These are phyloP conservation scores for Caracal caracal DNA, from an alignment of 2,113 vertebrate species.

Conservation along the genomic window DNA sequence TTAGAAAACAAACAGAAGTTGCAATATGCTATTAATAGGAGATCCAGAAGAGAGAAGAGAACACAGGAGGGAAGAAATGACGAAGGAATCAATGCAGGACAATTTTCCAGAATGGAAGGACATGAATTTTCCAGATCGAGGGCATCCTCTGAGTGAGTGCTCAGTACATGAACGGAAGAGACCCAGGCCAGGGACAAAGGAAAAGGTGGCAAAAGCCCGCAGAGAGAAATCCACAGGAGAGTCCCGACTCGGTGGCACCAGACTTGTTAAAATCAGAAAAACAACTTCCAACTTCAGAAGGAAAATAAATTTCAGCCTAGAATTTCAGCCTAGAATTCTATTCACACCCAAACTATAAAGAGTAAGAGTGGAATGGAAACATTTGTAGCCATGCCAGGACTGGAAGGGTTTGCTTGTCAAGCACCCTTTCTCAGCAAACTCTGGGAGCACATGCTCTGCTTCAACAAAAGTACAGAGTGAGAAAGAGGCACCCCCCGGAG, in stretches of 20 bases:
- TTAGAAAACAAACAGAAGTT: background rate
- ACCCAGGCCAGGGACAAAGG: background rate
- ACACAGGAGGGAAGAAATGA: background rate
- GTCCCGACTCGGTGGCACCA: background rate
- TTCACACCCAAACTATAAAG: background rate
- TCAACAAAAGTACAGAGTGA: background rate
- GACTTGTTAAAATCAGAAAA: background rate
- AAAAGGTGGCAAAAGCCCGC: background rate
- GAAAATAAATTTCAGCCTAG: background rate
- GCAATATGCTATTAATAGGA: background rate
- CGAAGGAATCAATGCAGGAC: background rate
- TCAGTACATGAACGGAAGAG: no score
- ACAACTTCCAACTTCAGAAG: background rate
- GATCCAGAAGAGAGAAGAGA: background rate
- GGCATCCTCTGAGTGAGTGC: no score
- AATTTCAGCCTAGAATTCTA: background rate
- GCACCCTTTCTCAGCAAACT: background rate
- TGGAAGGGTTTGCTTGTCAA: background rate
- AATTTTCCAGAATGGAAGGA: background rate
- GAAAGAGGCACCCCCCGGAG: background rate
- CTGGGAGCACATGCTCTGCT: background rate
- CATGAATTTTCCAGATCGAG: background rate
- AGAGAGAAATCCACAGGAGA: background rate
- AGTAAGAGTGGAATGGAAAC: background rate
- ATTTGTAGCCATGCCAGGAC: background rate